Percentiles rank a stretch among this genome's conserved stretches.
Evolutionary conservation across 2,797 vertebrate genomes (phyloP).

Genomic region (Nyctalus aviator): DNA sequence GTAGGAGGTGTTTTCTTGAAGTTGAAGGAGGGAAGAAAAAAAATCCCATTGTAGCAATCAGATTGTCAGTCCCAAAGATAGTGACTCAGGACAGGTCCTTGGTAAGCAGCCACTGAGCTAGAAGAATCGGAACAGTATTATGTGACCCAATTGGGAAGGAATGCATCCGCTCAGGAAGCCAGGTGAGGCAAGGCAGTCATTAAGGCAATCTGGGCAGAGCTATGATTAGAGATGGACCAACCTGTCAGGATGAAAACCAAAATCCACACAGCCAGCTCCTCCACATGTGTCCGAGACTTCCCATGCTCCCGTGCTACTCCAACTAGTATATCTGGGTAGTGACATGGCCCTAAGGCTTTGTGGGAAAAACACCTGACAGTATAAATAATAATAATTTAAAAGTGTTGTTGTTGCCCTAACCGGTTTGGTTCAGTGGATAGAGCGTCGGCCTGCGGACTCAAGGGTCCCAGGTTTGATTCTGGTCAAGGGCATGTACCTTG

Average conservation of each 20-base stretch:
- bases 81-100: neutral
- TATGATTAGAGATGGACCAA: neutral
- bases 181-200: slow-evolving; percentile 40
- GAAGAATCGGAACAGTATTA: slow-evolving; percentile 26
- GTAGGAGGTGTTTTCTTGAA: slow-evolving; percentile 62
- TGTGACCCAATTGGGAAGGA: slow-evolving; percentile 64
- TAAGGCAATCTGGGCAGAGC: slow-evolving; percentile 9
- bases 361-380: slow-evolving; percentile 14
- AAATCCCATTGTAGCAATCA: slow-evolving; percentile 44
- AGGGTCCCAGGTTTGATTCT: too few relatives aligned
- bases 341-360: slow-evolving; percentile 40
- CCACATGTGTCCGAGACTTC: neutral
- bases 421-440: too few relatives aligned
- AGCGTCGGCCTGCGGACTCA: too few relatives aligned
- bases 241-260: neutral
- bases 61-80: neutral
- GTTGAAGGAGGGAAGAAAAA: slow-evolving; percentile 29
- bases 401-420: neutral
- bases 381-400: slow-evolving; percentile 51
- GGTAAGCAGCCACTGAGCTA: neutral
- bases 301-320: neutral
- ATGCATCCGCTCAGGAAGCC: neutral
- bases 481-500: too few relatives aligned
- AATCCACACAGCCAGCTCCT: neutral
- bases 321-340: neutral